Conservation (phyloP, 2,888 invertebrate species). For the Megalurothrips usitatus region DNA sequence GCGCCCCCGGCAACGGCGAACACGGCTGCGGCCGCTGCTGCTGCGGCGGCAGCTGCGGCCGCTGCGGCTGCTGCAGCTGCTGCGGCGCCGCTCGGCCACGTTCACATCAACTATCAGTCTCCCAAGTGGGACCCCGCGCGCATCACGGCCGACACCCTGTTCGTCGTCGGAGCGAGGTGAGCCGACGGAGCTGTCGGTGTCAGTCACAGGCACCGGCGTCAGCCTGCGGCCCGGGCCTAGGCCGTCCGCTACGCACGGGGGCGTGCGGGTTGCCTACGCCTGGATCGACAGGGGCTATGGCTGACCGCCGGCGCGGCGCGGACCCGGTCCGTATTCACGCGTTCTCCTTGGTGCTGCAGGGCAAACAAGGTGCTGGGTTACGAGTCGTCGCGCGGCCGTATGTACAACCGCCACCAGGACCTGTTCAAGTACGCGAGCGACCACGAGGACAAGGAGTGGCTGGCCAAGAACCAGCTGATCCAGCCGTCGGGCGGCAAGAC, state of each 20-base stretch:
- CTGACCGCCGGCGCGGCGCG: too few species aligned
- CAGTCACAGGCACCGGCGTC: too few species aligned
- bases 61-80: slow-evolving; percentile 39
- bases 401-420: slow-evolving; percentile 73
- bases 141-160: slow-evolving; percentile 64
- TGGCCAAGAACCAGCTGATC: slow-evolving; percentile 68
- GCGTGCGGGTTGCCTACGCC: too few species aligned
- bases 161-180: slow-evolving; percentile 73
- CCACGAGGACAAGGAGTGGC: slow-evolving; percentile 75
- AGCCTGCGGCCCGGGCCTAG: too few species aligned
- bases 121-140: slow-evolving; percentile 70
- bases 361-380: slow-evolving; percentile 38
- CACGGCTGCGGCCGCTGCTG: slow-evolving; percentile 37
- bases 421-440: slow-evolving; percentile 73
- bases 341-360: slow-evolving; percentile 26
- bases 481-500: slow-evolving; percentile 75
- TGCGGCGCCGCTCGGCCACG: slow-evolving; percentile 42
- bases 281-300: too few species aligned
- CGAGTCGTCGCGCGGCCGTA: slow-evolving; percentile 53
- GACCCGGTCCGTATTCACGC: too few species aligned
- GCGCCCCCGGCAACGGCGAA: not conserved
- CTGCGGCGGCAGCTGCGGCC: slow-evolving; percentile 46
- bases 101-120: slow-evolving; percentile 41
- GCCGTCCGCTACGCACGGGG: too few species aligned
- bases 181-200: too few species aligned